These are phyloP conservation scores for Timandra comae DNA, from an alignment of 2,888 invertebrate genomes.

Conservation along the genomic window DNA sequence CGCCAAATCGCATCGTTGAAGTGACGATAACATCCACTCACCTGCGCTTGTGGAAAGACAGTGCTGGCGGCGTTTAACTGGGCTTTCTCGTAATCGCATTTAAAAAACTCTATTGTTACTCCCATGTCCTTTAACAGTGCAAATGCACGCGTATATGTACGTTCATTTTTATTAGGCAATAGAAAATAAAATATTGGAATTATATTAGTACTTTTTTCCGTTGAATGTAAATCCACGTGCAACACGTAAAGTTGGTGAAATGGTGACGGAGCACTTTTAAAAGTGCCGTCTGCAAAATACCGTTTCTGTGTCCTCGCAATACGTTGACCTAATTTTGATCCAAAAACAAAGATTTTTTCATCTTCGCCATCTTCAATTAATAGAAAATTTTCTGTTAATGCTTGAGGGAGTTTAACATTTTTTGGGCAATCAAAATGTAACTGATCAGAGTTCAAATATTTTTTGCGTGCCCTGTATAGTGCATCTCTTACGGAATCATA, in stretches of 20 bases:
- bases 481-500: no score
- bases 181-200: constrained; percentile 7
- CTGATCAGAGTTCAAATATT: no score
- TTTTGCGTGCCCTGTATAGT: no score
- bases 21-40: background rate
- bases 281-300: constrained; percentile 8
- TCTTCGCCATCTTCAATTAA: no score
- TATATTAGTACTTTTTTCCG: constrained; percentile 6
- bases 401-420: no score
- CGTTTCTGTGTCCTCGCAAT: no score
- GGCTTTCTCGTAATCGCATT: constrained; percentile 1
- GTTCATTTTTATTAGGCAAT: constrained; percentile 1
- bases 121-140: no score
- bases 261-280: constrained; percentile 5
- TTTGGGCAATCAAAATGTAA: no score
- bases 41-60: constrained; percentile 2
- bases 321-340: no score
- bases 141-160: constrained; percentile 2
- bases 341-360: no score
- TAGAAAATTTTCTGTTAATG: no score
- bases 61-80: constrained; percentile 3
- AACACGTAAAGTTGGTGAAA: constrained; percentile 6
- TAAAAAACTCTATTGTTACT: no score
- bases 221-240: constrained; percentile 1
- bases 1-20: constrained; percentile 4